Conservation (phyloP, 2,113 vertebrate species). For the Paramisgurnus dabryanus region DNA sequence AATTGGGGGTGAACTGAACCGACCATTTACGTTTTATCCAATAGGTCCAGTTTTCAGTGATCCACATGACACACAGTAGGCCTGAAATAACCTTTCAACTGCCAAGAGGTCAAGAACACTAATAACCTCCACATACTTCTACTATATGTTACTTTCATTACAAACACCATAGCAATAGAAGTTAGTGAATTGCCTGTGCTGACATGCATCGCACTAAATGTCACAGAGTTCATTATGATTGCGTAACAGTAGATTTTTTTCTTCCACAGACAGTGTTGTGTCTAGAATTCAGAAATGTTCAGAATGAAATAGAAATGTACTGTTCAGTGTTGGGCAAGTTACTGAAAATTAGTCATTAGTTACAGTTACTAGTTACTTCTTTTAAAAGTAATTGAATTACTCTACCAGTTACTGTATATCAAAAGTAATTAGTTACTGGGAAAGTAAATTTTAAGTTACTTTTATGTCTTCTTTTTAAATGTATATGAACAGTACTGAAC, state of each 20-base stretch:
- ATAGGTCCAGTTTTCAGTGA: neutral
- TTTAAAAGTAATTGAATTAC: too few relatives aligned
- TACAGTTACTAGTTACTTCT: too few relatives aligned
- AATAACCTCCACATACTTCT: neutral
- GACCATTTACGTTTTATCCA: neutral
- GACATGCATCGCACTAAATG: neutral
- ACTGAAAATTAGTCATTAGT: too few relatives aligned
- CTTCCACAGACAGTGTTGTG: neutral
- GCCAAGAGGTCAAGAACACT: neutral
- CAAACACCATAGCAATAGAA: neutral
- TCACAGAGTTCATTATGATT: neutral
- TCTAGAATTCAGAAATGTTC: neutral
- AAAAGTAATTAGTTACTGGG: too few relatives aligned
- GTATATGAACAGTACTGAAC: too few relatives aligned
- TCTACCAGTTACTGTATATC: too few relatives aligned
- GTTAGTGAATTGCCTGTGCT: neutral
- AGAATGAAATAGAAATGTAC: neutral
- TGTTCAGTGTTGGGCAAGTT: too few relatives aligned
- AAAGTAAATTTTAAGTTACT: too few relatives aligned
- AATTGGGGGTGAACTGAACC: too few relatives aligned
- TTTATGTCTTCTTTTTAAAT: too few relatives aligned
- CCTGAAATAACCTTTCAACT: conserved; percentile 27
- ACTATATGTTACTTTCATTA: neutral
- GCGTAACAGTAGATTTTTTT: neutral
- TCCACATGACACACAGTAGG: conserved; percentile 9